These are phyloP conservation scores for Cheirogaleus major DNA, from an alignment of 2,797 vertebrate genomes.

Conservation along the genomic window DNA sequence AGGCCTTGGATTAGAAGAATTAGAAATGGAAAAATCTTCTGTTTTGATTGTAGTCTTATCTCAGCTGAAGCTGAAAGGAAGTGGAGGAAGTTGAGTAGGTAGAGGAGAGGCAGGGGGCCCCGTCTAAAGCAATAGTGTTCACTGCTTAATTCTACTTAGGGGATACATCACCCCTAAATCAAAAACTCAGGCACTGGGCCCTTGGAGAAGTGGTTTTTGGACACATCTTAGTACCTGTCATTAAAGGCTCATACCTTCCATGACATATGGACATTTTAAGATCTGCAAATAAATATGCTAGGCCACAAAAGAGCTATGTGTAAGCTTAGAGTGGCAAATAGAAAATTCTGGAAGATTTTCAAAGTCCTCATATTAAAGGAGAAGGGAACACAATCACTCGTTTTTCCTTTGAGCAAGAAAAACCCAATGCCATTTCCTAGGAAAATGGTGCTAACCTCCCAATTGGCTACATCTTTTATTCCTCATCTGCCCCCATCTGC, in stretches of 20 bases:
- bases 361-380: slow-evolving; percentile 48
- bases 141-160: fast-evolving
- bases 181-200: background rate
- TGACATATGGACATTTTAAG: slow-evolving; percentile 48
- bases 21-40: background rate
- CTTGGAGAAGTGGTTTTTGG: slow-evolving; percentile 55
- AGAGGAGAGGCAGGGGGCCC: background rate
- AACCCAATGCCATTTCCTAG: slow-evolving; percentile 38
- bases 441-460: slow-evolving; percentile 32
- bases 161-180: background rate
- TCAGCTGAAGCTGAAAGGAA: background rate
- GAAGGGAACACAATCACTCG: slow-evolving; percentile 42
- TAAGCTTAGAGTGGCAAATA: slow-evolving; percentile 8
- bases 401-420: slow-evolving; percentile 56
- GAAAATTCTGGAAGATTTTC: slow-evolving; percentile 48
- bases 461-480: background rate
- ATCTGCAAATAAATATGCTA: slow-evolving; percentile 36
- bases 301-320: slow-evolving; percentile 33
- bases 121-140: background rate
- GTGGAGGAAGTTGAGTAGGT: background rate
- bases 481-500: background rate
- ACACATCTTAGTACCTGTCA: slow-evolving; percentile 39
- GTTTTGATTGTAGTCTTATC: background rate
- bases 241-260: slow-evolving; percentile 47
- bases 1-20: background rate